A percentile compares a stretch with the other conserved stretches of the same genome.
Conservation (phyloP, 2,797 vertebrate genomes). For the Periparus ater region DNA sequence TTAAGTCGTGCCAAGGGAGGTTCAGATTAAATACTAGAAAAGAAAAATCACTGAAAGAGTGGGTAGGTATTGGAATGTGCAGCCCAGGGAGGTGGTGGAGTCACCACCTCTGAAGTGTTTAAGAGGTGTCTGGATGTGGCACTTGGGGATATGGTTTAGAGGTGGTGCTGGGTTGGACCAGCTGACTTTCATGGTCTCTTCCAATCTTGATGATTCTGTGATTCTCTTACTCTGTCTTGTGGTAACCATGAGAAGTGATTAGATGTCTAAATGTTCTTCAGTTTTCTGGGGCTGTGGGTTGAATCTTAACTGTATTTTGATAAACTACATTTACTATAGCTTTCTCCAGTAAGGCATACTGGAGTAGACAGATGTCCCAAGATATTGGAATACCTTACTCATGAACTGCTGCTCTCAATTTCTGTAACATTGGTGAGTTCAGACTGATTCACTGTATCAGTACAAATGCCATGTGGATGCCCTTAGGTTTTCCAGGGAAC, state of each 20-base stretch:
- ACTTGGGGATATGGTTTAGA: background rate
- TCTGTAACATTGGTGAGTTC: background rate
- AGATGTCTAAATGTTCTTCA: background rate
- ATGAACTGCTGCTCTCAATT: background rate
- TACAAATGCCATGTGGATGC: background rate
- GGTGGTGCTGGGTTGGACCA: background rate
- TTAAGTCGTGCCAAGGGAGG: background rate
- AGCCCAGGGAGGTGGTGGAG: background rate
- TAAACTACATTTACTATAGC: background rate
- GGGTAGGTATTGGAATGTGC: background rate
- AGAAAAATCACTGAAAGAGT: background rate
- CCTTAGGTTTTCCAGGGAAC: background rate
- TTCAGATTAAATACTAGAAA: background rate
- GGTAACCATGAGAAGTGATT: accelerated
- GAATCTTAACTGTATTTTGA: background rate
- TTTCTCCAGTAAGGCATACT: background rate
- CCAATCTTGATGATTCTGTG: background rate
- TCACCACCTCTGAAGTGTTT: background rate
- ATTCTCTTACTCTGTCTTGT: background rate
- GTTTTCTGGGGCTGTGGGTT: background rate
- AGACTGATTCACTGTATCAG: background rate
- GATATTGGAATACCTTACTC: background rate
- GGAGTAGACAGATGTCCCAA: background rate
- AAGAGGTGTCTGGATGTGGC: background rate
- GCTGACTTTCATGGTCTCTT: background rate